Percentiles rank a stretch among this genome's conserved stretches.
Evolutionary conservation across 2,797 vertebrate species (phyloP).

Genomic region (Synanceia verrucosa): DNA sequence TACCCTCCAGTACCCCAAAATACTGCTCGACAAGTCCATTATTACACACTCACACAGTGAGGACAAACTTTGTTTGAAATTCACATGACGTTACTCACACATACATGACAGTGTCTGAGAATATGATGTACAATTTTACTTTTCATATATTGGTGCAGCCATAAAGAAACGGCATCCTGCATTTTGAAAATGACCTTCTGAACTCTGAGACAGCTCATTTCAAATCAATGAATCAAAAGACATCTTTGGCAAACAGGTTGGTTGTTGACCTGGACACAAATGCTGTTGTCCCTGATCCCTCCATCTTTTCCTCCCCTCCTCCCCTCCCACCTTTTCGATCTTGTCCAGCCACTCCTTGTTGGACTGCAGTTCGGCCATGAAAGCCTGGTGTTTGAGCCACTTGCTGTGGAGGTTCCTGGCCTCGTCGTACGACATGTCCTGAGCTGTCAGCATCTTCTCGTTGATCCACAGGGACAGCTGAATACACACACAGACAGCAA

Average conservation of each 20-base stretch:
- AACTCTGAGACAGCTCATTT: not conserved
- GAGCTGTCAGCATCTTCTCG: constrained; percentile 98
- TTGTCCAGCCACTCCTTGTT: constrained; percentile 99
- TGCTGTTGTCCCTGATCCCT: not conserved
- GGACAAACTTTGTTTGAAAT: not conserved
- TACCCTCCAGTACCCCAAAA: not conserved
- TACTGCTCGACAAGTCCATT: not conserved
- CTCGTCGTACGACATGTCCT: constrained; percentile 98
- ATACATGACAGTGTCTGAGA: too few relatives aligned
- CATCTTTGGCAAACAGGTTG: not conserved
- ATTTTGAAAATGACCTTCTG: not conserved
- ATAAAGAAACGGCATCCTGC: not conserved
- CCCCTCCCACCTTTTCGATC: constrained; percentile 88
- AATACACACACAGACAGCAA: not conserved
- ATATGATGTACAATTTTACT: not conserved
- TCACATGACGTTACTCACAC: not conserved
- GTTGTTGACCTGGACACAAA: not conserved
- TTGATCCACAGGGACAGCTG: constrained; percentile 96
- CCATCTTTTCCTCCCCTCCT: not conserved
- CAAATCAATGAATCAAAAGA: not conserved
- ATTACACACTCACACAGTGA: not conserved
- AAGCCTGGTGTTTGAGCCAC: constrained; percentile 98
- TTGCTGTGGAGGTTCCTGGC: constrained; percentile 98
- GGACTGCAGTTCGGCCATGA: constrained; percentile 97
- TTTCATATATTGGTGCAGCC: not conserved